phyloP scores from a whole-genome alignment of 2,888 invertebrate genomes.

The Polylopha cassiicola region DNA sequence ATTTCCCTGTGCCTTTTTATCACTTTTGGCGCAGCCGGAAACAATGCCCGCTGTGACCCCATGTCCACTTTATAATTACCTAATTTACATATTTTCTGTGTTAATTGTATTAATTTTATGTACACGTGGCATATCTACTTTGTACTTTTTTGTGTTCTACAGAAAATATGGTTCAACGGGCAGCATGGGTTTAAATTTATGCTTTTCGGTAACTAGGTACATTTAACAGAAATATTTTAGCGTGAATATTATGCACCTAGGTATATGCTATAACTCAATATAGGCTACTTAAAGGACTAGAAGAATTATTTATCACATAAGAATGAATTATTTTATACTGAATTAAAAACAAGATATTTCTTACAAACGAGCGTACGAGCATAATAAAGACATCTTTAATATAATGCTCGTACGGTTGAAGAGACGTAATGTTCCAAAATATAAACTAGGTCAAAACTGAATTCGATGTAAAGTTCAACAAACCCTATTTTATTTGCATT shows the following conservation, averaged over 20 bases:
- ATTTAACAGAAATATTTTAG: too few species aligned
- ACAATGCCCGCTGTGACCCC: conserved; percentile 17
- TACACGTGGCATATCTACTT: conserved; percentile 12
- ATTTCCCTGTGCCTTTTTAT: too few species aligned
- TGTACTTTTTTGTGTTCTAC: conserved; percentile 16
- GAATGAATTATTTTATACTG: too few species aligned
- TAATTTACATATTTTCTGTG: conserved; percentile 2
- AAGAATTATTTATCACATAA: too few species aligned
- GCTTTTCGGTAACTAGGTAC: background rate
- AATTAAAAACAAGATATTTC: too few species aligned
- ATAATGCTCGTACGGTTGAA: too few species aligned
- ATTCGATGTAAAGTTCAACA: conserved; percentile 12
- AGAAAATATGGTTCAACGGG: too few species aligned
- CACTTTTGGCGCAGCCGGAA: conserved; percentile 11
- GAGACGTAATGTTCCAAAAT: too few species aligned
- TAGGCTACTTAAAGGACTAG: too few species aligned
- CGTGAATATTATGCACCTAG: too few species aligned
- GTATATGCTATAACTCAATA: too few species aligned
- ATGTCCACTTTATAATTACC: conserved; percentile 3
- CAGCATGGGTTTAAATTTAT: background rate
- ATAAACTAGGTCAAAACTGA: conserved; percentile 11
- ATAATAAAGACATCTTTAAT: background rate
- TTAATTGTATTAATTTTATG: conserved; percentile 11
- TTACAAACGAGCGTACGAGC: background rate
- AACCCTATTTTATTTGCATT: conserved; percentile 9